These are phyloP conservation scores for Atopsyche davidsoni DNA, from an alignment of 1,140 invertebrate species.

Conservation along the genomic window DNA sequence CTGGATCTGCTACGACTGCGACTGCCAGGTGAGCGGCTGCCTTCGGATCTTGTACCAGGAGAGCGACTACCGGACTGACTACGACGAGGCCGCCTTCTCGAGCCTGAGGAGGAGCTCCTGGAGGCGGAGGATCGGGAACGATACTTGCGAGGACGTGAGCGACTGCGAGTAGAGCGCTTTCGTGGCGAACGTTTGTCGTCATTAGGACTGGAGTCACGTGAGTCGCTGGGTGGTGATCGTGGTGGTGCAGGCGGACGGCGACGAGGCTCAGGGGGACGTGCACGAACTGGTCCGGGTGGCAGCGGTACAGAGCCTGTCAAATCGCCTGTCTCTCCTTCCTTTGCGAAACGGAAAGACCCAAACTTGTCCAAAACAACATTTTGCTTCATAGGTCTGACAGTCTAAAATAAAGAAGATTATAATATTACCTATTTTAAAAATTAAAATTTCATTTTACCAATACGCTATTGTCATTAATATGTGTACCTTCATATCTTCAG, in stretches of 20 bases:
- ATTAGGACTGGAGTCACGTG: conserved; percentile 35
- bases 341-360: conserved; percentile 54
- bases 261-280: too few species aligned
- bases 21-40: conserved; percentile 48
- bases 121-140: conserved; percentile 48
- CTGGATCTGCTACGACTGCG: conserved; percentile 48
- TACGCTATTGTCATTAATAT: not conserved
- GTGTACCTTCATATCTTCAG: conserved; percentile 32
- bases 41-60: conserved; percentile 46
- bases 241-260: conserved; percentile 47
- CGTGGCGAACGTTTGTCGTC: conserved; percentile 39
- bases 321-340: conserved; percentile 46
- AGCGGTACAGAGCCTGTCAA: conserved; percentile 31
- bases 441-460: too few species aligned
- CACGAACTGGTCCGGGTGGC: conserved; percentile 33
- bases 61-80: conserved; percentile 42
- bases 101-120: conserved; percentile 44
- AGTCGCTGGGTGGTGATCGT: conserved; percentile 49
- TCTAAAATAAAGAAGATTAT: conserved; percentile 3
- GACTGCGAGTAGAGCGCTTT: conserved; percentile 47
- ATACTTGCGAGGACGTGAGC: conserved; percentile 49
- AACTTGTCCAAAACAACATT: conserved; percentile 60
- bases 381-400: conserved; percentile 37
- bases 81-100: conserved; percentile 43
- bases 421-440: too few species aligned